Conservation (phyloP, 92 coral and sea anemone genomes). For the Porites evermanni region DNA sequence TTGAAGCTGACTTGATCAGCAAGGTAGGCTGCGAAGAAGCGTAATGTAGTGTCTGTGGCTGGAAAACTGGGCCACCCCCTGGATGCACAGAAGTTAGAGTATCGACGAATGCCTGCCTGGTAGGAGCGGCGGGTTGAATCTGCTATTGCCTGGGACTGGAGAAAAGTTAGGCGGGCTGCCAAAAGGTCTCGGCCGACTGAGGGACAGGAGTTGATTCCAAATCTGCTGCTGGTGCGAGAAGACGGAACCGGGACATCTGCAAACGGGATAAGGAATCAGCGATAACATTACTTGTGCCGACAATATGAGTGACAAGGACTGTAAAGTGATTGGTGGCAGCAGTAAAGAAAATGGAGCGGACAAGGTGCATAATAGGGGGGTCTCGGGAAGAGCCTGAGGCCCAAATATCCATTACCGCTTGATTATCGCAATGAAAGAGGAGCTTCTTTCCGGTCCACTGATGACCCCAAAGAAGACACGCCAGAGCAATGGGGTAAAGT, state of each 20-base stretch:
- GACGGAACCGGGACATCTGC: constrained; percentile 15
- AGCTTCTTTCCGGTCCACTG: constrained; percentile 40
- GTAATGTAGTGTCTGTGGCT: constrained; percentile 7
- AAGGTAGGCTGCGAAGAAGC: constrained; percentile 27
- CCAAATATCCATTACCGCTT: constrained; percentile 34
- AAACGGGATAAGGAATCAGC: constrained; percentile 27
- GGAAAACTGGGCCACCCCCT: not conserved
- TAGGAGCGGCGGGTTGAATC: too few species aligned
- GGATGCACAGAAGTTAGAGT: constrained; percentile 18
- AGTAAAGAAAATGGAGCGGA: constrained; percentile 10
- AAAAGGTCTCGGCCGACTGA: not conserved
- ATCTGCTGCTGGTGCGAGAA: constrained; percentile 24
- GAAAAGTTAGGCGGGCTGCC: too few species aligned
- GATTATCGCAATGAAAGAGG: constrained; percentile 33
- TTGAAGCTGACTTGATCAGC: constrained; percentile 11
- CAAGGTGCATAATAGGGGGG: constrained; percentile 41
- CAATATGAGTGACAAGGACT: constrained; percentile 23
- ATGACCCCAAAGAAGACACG: constrained; percentile 46
- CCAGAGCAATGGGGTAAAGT: constrained; percentile 37
- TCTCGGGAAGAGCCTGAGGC: constrained; percentile 46
- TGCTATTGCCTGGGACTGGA: not conserved
- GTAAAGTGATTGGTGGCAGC: constrained; percentile 2
- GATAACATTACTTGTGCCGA: constrained; percentile 6
- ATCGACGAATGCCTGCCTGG: constrained; percentile 5
- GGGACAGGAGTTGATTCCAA: not conserved